Percentiles rank a stretch among this genome's conserved stretches.
Evolutionary conservation across 2,113 vertebrate genomes (phyloP).

Genomic region (Sinocyclocheilus anshuiensis): DNA sequence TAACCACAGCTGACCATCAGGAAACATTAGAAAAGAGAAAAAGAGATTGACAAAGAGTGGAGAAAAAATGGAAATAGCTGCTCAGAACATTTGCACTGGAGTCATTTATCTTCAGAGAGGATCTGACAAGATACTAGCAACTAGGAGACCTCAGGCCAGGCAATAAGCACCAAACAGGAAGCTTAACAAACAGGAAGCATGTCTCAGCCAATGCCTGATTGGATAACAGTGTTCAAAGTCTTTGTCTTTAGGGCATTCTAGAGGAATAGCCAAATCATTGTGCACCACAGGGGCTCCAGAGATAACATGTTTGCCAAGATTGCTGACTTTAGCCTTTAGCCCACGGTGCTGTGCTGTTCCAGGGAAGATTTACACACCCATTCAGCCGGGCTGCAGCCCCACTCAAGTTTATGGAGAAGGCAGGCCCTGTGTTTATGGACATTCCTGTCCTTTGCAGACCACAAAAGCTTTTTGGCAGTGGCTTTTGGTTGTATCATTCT

Average conservation of each 20-base stretch:
- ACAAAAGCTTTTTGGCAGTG: constrained; percentile 33
- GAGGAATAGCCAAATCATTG: constrained; percentile 28
- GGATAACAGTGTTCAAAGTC: neutral
- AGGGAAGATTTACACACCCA: constrained; percentile 43
- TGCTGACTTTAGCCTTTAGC: constrained; percentile 28
- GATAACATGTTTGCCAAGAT: constrained; percentile 45
- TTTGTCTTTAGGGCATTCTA: constrained; percentile 32
- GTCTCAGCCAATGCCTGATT: constrained; percentile 39
- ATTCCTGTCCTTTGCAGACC: constrained; percentile 19
- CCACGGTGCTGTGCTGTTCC: constrained; percentile 35
- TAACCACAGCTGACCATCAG: constrained; percentile 49
- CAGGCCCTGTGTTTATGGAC: constrained; percentile 49
- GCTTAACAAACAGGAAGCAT: constrained; percentile 42
- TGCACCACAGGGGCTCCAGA: constrained; percentile 18
- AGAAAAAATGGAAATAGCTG: constrained; percentile 50
- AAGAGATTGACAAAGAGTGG: constrained; percentile 26
- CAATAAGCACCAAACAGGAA: constrained; percentile 49
- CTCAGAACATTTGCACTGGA: constrained; percentile 32
- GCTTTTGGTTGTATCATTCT: constrained; percentile 36
- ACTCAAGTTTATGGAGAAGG: constrained; percentile 29
- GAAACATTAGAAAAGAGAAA: constrained; percentile 37
- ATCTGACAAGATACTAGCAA: constrained; percentile 24
- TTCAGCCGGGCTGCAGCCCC: neutral
- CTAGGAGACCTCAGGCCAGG: constrained; percentile 9
- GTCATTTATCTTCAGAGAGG: constrained; percentile 45